Evolutionary conservation across 2,888 invertebrate genomes (phyloP), one percentile per base, ranked within the genome.

Genomic region (Parnassius mnemosyne): DNA sequence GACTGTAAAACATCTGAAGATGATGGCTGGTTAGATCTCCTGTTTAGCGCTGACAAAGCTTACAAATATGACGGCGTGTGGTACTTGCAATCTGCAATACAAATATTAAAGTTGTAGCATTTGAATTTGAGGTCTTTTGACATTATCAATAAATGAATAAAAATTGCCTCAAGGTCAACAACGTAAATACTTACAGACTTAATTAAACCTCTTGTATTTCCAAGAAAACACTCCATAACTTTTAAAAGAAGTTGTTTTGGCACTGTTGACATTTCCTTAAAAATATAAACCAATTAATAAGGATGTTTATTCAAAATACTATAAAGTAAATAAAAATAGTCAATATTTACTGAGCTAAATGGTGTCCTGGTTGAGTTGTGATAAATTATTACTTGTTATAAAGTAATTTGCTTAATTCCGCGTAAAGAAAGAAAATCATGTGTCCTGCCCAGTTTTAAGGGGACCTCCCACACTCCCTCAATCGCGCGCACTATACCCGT

Each of bases 251-350:
- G 64, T n/a, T 67, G 65, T 16, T 66, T 68, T 10, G 68, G 65
- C 41, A 68, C 57, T 20, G 61, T 65, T 60, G 73, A 69, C 9
- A 71, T 67, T 25, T 68, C 74, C 77, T 77, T 63, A 54, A 43
- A 61, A 58, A 55, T 47, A 12, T 0, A n/a, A 11, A 47, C 9
- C 13, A 43, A n/a, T 34, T 11, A 25, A 51, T 16, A n/a, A 57
- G 13, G 13, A 43, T 43, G 43, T 53, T 9, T n/a, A n/a, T n/a
- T 53, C n/a, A 53, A n/a, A 53, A 25, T 5, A 41, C 9, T 34
- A 34, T 46, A 10, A 41, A 34, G 41, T 53, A 44, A 55, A 10
- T 11, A 53, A 53, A n/a, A n/a, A 16, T 20, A n/a, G 44, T 10
- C 20, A n/a, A 25, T 25, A 70, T 71, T 71, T 68, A 79, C 78